Base-by-base conservation (phyloP, 2,113 vertebrate species). In the Grammatotria lemairii region DNA sequence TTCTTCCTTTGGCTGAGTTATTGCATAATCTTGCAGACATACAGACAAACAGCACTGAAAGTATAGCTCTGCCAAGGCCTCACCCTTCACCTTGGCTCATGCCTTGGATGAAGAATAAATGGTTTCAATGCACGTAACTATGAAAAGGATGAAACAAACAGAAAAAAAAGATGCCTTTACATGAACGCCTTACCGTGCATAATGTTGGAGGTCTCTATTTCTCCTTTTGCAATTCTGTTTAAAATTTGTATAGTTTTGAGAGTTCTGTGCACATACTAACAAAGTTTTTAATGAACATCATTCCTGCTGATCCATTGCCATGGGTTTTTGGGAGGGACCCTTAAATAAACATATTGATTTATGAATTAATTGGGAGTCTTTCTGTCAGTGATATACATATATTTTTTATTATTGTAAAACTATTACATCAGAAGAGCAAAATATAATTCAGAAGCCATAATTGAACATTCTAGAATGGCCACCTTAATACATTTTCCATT, bases 301-400 rank as follows among this genome's bases (percentile, higher is more conserved):
- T 73, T 26, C 23, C 21, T 47, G 68, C 14, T 47, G 40, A 26
- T 26, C 68, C 68, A 73, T 26, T 9, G 23, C 21, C 9, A 47
- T 47, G 13, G 13, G 5, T 11, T 45, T 73, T 47, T 73, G 68
- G 14, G 14, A 73, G 68, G 21, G 21, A 17, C 9, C 9, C 9
- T 17, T 73, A 73, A 28, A 73, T 73, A 45, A 16, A 73, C 68
- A 47, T 73, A 17, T 17, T 73, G 68, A 73, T 26, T 17, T 14
- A 42, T 70, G 13, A 7, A 23, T 23, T 45, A 45, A 73, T 73
- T 38, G 4, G n/a, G 19, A n/a, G 60, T 38, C 1, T 65, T 9
- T 73, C 38, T 6, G 40, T 73, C 23, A 75, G 21, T 73, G 21
- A 73, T 16, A 26, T 26, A 7, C 0, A 0, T 7, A 13, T 8